Evolutionary conservation across 2,888 invertebrate species (phyloP).

Genomic region (Bruchidius siliquastri): DNA sequence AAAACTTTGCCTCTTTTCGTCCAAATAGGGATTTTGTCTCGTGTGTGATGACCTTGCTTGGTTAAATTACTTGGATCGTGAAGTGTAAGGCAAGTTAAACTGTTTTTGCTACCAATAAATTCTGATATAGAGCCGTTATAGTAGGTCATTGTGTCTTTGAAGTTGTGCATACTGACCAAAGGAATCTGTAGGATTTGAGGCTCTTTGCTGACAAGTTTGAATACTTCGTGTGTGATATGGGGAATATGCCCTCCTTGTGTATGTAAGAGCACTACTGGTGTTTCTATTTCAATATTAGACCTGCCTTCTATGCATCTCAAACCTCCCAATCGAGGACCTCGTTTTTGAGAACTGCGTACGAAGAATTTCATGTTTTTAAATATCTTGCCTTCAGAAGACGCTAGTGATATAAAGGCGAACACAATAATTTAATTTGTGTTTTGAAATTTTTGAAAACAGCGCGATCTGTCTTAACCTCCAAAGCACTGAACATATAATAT

Average conservation of each 20-base stretch:
- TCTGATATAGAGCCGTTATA: constrained; percentile 62
- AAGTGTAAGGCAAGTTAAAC: constrained; percentile 53
- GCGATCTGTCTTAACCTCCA: neutral
- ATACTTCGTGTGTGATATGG: constrained; percentile 73
- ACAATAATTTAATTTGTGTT: neutral
- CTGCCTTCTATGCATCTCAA: constrained; percentile 57
- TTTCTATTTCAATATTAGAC: constrained; percentile 58
- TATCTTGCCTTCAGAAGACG: neutral
- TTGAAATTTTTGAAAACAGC: neutral
- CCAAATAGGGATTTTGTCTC: constrained; percentile 70
- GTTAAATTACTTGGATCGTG: constrained; percentile 67
- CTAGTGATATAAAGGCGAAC: neutral
- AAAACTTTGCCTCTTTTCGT: constrained; percentile 69
- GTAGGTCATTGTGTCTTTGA: constrained; percentile 56
- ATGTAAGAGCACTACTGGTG: constrained; percentile 70
- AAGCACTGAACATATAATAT: neutral
- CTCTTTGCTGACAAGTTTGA: constrained; percentile 58
- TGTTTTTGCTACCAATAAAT: constrained; percentile 59
- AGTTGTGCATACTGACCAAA: constrained; percentile 59
- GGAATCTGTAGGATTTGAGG: constrained; percentile 68
- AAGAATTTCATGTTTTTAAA: constrained; percentile 64
- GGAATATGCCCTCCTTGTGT: constrained; percentile 81
- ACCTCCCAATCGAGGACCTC: constrained; percentile 63
- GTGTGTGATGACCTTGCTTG: constrained; percentile 68
- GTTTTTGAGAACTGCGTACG: constrained; percentile 55